Conservation (phyloP, 2,888 invertebrate species). For the Eurytoma californica region DNA sequence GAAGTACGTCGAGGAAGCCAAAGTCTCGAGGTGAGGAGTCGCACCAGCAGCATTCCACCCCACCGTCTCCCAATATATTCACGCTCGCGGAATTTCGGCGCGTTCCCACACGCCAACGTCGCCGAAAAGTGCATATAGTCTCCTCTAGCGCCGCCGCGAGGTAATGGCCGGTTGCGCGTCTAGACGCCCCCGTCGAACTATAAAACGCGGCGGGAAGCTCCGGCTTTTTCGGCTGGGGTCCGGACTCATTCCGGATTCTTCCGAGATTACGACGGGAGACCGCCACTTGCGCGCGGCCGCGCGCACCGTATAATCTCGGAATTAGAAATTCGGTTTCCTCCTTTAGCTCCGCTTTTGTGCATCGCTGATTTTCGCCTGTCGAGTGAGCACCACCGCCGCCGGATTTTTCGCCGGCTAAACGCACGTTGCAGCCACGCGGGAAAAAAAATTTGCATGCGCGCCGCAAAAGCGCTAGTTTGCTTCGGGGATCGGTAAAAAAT, state of each 20-base stretch:
- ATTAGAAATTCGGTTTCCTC: conserved; percentile 52
- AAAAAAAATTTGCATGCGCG: conserved; percentile 32
- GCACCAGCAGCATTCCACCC: background rate
- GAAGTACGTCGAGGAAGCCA: conserved; percentile 88
- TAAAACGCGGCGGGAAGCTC: conserved; percentile 57
- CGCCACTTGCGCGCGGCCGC: conserved; percentile 30
- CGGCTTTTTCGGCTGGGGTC: conserved; percentile 1
- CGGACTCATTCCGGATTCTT: conserved; percentile 72
- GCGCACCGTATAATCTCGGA: conserved; percentile 50
- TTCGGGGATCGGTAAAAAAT: background rate
- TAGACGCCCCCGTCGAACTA: conserved; percentile 65
- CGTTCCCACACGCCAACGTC: conserved; percentile 48
- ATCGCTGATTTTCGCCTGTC: background rate
- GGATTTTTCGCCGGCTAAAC: conserved; percentile 25
- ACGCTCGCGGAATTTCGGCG: conserved; percentile 36
- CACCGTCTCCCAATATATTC: background rate
- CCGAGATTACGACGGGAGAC: conserved; percentile 65
- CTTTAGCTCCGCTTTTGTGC: conserved; percentile 11
- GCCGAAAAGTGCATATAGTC: conserved; percentile 50
- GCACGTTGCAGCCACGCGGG: conserved; percentile 1
- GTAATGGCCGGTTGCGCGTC: conserved; percentile 62
- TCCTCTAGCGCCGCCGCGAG: conserved; percentile 12
- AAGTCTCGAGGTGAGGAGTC: conserved; percentile 83
- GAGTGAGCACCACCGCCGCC: background rate
- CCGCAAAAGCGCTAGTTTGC: background rate